These are phyloP conservation scores for Enhydra lutris DNA, from an alignment of 2,113 vertebrate genomes.

Conservation along the genomic window DNA sequence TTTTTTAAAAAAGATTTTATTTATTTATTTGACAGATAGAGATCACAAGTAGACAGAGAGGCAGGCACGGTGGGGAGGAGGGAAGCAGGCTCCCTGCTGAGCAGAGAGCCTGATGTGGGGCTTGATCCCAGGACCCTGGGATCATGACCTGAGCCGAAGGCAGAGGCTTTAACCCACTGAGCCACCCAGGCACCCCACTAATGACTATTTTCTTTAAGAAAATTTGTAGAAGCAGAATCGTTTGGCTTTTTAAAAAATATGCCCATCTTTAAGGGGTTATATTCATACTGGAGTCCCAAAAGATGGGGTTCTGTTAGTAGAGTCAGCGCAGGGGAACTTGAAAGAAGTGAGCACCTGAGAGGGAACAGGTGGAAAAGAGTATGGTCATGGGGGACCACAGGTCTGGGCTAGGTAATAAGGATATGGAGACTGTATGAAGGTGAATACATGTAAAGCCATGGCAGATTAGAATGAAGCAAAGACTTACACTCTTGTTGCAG, in stretches of 20 bases:
- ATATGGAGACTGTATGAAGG: background rate
- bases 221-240: background rate
- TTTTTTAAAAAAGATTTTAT: too few species aligned
- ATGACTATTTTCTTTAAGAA: background rate
- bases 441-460: background rate
- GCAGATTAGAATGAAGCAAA: background rate
- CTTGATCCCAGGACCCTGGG: too few species aligned
- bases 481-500: background rate
- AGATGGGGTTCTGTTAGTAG: background rate
- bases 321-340: background rate
- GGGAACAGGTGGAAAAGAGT: background rate
- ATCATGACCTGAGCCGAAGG: too few species aligned
- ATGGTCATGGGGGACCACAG: background rate
- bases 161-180: too few species aligned
- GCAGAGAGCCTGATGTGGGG: too few species aligned
- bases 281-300: background rate
- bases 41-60: too few species aligned
- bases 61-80: too few species aligned
- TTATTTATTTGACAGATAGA: too few species aligned
- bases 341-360: background rate
- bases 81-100: too few species aligned
- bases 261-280: background rate
- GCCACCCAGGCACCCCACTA: background rate
- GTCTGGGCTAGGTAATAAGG: background rate
- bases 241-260: background rate